These are phyloP conservation scores for Chaetodon trifascialis DNA, from an alignment of 2,113 vertebrate genomes.

Conservation along the genomic window DNA sequence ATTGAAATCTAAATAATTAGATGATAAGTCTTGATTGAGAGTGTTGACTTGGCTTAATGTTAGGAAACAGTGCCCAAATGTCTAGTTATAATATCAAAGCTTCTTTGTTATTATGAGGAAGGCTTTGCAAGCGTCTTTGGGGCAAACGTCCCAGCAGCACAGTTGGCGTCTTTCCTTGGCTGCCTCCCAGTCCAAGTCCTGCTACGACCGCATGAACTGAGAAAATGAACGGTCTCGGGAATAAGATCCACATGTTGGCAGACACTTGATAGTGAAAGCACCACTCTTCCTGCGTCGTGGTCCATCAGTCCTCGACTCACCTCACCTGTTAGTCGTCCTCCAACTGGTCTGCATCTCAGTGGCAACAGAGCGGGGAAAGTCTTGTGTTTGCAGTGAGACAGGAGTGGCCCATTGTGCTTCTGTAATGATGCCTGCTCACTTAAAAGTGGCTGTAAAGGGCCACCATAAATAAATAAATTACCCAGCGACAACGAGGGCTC, in stretches of 20 bases:
- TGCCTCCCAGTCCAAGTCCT: slow-evolving; percentile 58
- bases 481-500: slow-evolving; percentile 73
- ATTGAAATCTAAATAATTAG: slow-evolving; percentile 20
- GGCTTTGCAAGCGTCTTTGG: slow-evolving; percentile 46
- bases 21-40: slow-evolving; percentile 35
- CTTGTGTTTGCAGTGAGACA: slow-evolving; percentile 38
- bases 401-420: slow-evolving; percentile 63
- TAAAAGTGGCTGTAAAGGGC: slow-evolving; percentile 72
- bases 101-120: slow-evolving; percentile 27
- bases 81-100: slow-evolving; percentile 22
- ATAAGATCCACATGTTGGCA: slow-evolving; percentile 59
- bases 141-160: slow-evolving; percentile 48
- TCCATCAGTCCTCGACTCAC: slow-evolving; percentile 12
- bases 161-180: slow-evolving; percentile 37
- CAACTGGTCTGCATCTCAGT: slow-evolving; percentile 13
- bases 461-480: slow-evolving; percentile 88
- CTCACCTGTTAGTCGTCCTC: slow-evolving; percentile 47
- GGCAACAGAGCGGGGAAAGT: slow-evolving; percentile 40
- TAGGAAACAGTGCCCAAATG: slow-evolving; percentile 27
- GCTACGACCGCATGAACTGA: slow-evolving; percentile 60
- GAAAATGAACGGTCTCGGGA: slow-evolving; percentile 50
- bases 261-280: slow-evolving; percentile 46
- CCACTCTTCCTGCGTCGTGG: slow-evolving; percentile 36
- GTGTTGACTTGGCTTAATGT: slow-evolving; percentile 24
- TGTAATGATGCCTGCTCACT: slow-evolving; percentile 64